phyloP scores from a whole-genome alignment of 1,140 invertebrate species.

The Penaeus japonicus region DNA sequence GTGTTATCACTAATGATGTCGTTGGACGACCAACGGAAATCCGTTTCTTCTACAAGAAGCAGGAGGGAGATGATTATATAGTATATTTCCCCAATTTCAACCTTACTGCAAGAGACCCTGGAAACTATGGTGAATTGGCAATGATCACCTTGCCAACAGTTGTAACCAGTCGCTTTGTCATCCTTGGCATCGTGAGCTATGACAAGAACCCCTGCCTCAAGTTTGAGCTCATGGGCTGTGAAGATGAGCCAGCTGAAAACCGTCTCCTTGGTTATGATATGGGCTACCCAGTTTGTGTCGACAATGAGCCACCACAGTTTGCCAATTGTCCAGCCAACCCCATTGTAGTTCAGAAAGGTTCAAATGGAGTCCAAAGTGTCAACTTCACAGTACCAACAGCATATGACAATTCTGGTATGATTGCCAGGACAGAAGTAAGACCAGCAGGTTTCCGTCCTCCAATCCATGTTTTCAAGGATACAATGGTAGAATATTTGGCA shows the following conservation, averaged over 20 bases:
- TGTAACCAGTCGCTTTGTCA: slow-evolving; percentile 91
- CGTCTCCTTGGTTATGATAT: slow-evolving; percentile 92
- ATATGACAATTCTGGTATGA: slow-evolving; percentile 91
- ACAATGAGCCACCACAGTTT: slow-evolving; percentile 95
- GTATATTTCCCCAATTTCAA: slow-evolving; percentile 97
- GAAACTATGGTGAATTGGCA: slow-evolving; percentile 92
- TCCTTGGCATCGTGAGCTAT: slow-evolving; percentile 91
- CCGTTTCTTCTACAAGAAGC: slow-evolving; percentile 95
- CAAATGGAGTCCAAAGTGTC: slow-evolving; percentile 84
- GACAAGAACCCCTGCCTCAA: slow-evolving; percentile 96
- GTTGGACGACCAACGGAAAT: slow-evolving; percentile 94
- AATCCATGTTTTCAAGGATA: slow-evolving; percentile 86
- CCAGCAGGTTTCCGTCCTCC: slow-evolving; percentile 91
- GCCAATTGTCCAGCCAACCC: slow-evolving; percentile 94
- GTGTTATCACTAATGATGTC: slow-evolving; percentile 93
- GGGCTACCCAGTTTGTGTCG: slow-evolving; percentile 92
- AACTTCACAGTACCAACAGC: slow-evolving; percentile 93
- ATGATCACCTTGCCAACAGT: slow-evolving; percentile 95
- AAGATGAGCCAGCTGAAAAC: slow-evolving; percentile 74
- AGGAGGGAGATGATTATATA: slow-evolving; percentile 91
- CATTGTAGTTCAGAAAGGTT: slow-evolving; percentile 85
- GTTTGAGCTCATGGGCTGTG: slow-evolving; percentile 95
- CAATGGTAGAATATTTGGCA: slow-evolving; percentile 92
- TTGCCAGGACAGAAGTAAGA: slow-evolving; percentile 89
- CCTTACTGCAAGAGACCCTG: slow-evolving; percentile 89